A percentile compares a stretch with the other conserved stretches of the same genome.
These are phyloP conservation scores for Branchellion lobata DNA, from an alignment of 2,888 invertebrate genomes.

Conservation along the genomic window DNA sequence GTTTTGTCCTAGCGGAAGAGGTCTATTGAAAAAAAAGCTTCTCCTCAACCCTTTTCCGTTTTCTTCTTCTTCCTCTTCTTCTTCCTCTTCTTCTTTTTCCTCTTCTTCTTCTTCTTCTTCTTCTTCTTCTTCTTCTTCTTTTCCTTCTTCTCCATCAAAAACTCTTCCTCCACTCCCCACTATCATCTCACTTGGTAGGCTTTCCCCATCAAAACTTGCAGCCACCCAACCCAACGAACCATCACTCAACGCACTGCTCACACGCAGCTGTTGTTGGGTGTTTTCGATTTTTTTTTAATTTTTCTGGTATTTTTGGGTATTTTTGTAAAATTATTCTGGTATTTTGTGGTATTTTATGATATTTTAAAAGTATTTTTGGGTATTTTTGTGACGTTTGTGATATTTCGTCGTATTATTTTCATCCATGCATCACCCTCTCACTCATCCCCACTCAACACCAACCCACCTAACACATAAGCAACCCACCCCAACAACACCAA, in stretches of 20 bases:
- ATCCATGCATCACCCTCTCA: too few species aligned
- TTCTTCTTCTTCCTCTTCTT: background rate
- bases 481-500: too few species aligned
- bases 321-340: background rate
- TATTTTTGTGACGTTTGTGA: too few species aligned
- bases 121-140: background rate
- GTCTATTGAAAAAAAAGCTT: constrained; percentile 83
- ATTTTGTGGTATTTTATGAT: too few species aligned
- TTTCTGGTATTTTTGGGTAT: background rate
- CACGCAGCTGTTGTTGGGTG: background rate
- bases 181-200: constrained; percentile 82
- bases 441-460: too few species aligned
- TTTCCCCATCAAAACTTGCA: constrained; percentile 78
- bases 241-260: background rate
- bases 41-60: background rate
- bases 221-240: constrained; percentile 76
- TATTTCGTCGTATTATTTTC: too few species aligned
- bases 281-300: background rate
- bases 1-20: constrained; percentile 76
- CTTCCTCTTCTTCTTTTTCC: background rate
- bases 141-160: too few species aligned
- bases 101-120: constrained; percentile 9
- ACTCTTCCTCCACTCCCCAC: too few species aligned
- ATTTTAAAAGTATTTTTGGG: too few species aligned
- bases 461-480: too few species aligned